Conservation (phyloP, 2,888 invertebrate species). For the Iphiclides podalirius region DNA sequence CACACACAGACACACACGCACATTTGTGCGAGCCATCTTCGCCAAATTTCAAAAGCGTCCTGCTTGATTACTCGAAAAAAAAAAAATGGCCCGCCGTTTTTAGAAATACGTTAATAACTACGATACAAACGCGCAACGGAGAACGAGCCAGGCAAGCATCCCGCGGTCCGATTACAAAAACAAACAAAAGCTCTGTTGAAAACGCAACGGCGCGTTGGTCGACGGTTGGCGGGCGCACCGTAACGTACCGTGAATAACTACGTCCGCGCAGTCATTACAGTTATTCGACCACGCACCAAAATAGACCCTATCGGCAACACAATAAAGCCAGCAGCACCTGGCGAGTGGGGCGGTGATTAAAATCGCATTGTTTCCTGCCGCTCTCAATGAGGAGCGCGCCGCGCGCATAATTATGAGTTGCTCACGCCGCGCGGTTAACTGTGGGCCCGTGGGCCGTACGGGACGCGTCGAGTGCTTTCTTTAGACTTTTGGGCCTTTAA, state of each 20-base stretch:
- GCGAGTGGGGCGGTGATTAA: slow-evolving; percentile 53
- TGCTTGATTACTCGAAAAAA: background rate
- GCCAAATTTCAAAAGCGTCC: too few relatives aligned
- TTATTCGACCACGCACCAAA: slow-evolving; percentile 36
- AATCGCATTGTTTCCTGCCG: slow-evolving; percentile 64
- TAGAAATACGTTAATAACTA: slow-evolving; percentile 10
- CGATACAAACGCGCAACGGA: slow-evolving; percentile 19
- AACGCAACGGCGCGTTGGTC: slow-evolving; percentile 45
- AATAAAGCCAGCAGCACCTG: slow-evolving; percentile 28
- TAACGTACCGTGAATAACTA: slow-evolving; percentile 57
- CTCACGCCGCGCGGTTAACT: slow-evolving; percentile 8
- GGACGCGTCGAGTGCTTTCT: background rate
- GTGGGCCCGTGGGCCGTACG: background rate
- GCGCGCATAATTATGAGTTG: slow-evolving; percentile 16
- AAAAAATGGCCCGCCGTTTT: background rate
- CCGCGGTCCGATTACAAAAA: slow-evolving; percentile 48
- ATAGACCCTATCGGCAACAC: slow-evolving; percentile 31
- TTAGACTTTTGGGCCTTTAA: slow-evolving; percentile 1
- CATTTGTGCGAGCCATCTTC: too few relatives aligned
- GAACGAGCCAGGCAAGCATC: slow-evolving; percentile 28
- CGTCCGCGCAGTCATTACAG: slow-evolving; percentile 61
- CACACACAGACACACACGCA: background rate
- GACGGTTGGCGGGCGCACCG: slow-evolving; percentile 43
- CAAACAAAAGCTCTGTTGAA: slow-evolving; percentile 63
- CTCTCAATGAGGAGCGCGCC: slow-evolving; percentile 52